Evolutionary conservation across 2,797 vertebrate genomes (phyloP), one percentile per base, ranked within the genome.

Genomic region (Sebastolobus altivelis): DNA sequence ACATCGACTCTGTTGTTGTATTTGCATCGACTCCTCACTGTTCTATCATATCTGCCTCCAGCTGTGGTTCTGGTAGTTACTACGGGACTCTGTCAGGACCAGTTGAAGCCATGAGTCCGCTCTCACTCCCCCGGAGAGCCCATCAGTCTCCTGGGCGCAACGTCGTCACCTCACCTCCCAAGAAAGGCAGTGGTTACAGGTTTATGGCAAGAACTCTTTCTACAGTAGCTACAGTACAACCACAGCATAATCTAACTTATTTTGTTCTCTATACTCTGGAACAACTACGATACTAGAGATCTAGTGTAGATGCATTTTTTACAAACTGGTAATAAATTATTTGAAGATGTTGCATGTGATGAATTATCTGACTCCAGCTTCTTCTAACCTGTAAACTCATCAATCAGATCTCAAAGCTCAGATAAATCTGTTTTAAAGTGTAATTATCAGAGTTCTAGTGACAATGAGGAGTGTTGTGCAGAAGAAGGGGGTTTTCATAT

Each of bases 131-230:
- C 59, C 94, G 20, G 63, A 95, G 92, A 72, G 83, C 84, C 18
- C 95, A 94, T 31, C 31, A 88, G 78, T 80, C 94, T 58, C 94
- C 96, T 67, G 96, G 96, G 52, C 97, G 96, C 90, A 98, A 98
- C 89, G 84, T 98, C 29, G 93, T 96, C 83, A 97, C 96, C 68
- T 97, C 83, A 85, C 97, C 97, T 31, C 89, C 95, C 40, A 98
- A 98, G 91, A 96, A 95, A 79, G 97, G 97, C 93, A 97, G 95
- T 65, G 97, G 97, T 91, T 97, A 96, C 89, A 96, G 97, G 97
- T 99, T 80, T 37, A 79, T 66, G 68, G 65, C 69, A 79, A 82
- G 52, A 73, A 65, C 58, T 76, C 74, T 68, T 81, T 54, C 8
- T 46, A 52, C 8, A 52, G 18, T 52, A 52, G 49, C 8, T 20